phyloP scores from a whole-genome alignment of 1,140 invertebrate species.

The Cyclina sinensis region DNA sequence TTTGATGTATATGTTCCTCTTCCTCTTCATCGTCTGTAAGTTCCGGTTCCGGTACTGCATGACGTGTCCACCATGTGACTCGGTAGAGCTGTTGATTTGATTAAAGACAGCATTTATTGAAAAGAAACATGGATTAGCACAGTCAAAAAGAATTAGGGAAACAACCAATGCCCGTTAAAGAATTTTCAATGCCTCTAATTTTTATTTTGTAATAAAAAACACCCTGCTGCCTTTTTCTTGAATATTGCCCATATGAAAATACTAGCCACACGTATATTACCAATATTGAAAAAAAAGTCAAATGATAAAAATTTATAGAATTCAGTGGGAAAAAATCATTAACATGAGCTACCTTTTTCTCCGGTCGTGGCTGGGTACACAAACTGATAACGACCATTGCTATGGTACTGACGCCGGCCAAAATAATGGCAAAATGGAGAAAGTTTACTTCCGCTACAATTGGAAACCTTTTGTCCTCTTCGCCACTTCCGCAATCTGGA shows the following conservation, averaged over 20 bases:
- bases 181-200: too few relatives aligned
- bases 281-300: too few relatives aligned
- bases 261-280: too few relatives aligned
- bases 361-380: conserved; percentile 77
- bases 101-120: background rate
- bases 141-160: too few relatives aligned
- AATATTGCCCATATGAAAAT: too few relatives aligned
- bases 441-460: conserved; percentile 82
- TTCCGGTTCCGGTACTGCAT: conserved; percentile 73
- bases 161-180: too few relatives aligned
- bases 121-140: too few relatives aligned
- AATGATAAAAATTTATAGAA: too few relatives aligned
- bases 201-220: too few relatives aligned
- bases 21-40: conserved; percentile 76
- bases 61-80: conserved; percentile 76
- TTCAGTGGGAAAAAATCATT: too few relatives aligned
- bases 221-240: too few relatives aligned
- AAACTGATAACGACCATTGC: conserved; percentile 80
- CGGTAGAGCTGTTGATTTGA: conserved; percentile 66
- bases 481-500: conserved; percentile 81
- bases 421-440: conserved; percentile 83
- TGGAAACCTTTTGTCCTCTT: conserved; percentile 74
- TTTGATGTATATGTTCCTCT: conserved; percentile 4
- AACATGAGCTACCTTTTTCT: conserved; percentile 69
- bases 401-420: conserved; percentile 77